Evolutionary conservation across 1,140 invertebrate genomes (phyloP), one percentile per base, ranked within the genome.

Genomic region (Drosophila kurseongensis): DNA sequence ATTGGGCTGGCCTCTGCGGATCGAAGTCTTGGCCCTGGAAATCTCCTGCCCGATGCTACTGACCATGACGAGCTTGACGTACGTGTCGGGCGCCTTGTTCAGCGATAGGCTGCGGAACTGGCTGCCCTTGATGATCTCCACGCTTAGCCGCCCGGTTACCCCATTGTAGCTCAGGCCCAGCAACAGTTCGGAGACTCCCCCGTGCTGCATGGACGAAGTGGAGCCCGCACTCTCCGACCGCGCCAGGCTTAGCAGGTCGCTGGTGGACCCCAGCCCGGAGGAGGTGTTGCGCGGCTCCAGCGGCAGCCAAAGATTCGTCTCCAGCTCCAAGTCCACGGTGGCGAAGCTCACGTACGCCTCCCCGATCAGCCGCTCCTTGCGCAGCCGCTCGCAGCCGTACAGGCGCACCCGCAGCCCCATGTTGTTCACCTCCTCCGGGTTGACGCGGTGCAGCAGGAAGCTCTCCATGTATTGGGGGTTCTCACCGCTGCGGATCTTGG

Each of bases 1-100:
- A 94, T 98, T 98, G 23, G 98, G 98, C 92, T 98, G 98, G 14
- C 97, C 97, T 36, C 98, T 94, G 75, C 97, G 94, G 1, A 98
- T 95, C 18, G 97, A 97, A 6, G 98, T 98, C 93, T 99, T 99
- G 86, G 97, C 96, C 42, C 97, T 94, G 0, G 97, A 96, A 92
- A 99, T 97, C 93, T 98, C 97, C 93, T 98, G 97, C 10, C 97
- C 97, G 78, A 96, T 97, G 48, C 97, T 98, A 85, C 97, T 98
- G 59, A 98, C 96, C 79, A 99, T 94, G 72, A 96, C 96, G 47
- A 98, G 92, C 93, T 98, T 99, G 0, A 98, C 97, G 91, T 98
- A 98, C 1, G 98, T 98, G 90, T 99, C 98, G 32, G 97, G 96
- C 36, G 97, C 96, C 90, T 96, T 95, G 65, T 95, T 95, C 16